Percentiles rank a stretch among this genome's conserved stretches.
Evolutionary conservation across 2,888 invertebrate species (phyloP).

Genomic region (Coremacera marginata): DNA sequence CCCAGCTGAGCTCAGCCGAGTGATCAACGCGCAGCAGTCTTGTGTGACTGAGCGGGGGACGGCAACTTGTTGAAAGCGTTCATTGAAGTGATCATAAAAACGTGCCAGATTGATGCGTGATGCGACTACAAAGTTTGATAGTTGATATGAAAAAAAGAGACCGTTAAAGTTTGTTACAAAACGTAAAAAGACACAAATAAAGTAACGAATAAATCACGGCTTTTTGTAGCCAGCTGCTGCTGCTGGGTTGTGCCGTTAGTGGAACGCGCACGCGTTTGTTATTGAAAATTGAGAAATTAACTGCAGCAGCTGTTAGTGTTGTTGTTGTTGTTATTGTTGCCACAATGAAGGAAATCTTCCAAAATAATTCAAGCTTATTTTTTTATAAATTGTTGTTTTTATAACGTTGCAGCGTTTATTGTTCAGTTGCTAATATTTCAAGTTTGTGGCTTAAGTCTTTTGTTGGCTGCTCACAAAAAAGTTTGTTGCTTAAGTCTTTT

Average conservation of each 20-base stretch:
- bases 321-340: background rate
- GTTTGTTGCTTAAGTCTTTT: background rate
- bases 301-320: background rate
- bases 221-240: background rate
- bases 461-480: slow-evolving; percentile 22
- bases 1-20: background rate
- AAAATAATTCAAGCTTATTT: background rate
- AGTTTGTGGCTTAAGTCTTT: slow-evolving; percentile 46
- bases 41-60: background rate
- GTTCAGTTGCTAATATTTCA: background rate
- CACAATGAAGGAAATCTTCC: background rate
- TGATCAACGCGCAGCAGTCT: background rate
- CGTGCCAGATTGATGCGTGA: slow-evolving; percentile 69
- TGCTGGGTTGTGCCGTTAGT: slow-evolving; percentile 34
- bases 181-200: background rate
- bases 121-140: slow-evolving; percentile 61
- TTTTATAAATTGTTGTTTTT: too few relatives aligned
- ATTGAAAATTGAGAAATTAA: slow-evolving; percentile 4
- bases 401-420: background rate
- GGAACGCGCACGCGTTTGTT: slow-evolving; percentile 15
- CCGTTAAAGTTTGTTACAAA: slow-evolving; percentile 15
- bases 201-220: slow-evolving; percentile 7
- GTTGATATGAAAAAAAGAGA: slow-evolving; percentile 35
- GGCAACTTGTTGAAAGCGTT: slow-evolving; percentile 2
- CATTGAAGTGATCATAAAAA: slow-evolving; percentile 59